Conservation (phyloP, 2,888 invertebrate genomes). For the Eremobia ochroleuca region DNA sequence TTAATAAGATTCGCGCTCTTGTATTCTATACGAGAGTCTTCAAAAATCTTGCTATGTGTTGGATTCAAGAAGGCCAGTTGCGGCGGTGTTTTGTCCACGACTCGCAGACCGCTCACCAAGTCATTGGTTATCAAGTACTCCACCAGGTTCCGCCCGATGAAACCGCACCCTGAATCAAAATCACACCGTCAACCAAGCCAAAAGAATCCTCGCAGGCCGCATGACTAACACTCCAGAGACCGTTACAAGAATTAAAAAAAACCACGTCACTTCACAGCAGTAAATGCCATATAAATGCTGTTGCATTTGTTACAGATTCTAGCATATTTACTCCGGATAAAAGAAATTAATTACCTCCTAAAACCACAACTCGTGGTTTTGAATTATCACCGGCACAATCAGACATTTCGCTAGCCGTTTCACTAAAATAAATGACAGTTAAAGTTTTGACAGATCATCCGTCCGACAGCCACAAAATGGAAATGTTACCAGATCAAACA, state of each 20-base stretch:
- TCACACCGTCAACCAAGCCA: constrained; percentile 72
- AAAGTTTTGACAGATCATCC: constrained; percentile 58
- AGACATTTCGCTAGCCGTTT: constrained; percentile 85
- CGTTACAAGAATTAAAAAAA: constrained; percentile 81
- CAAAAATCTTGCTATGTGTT: constrained; percentile 93
- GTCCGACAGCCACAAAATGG: constrained; percentile 34
- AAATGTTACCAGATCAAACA: constrained; percentile 53
- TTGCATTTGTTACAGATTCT: neutral
- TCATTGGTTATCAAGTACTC: constrained; percentile 95
- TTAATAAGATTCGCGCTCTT: constrained; percentile 98
- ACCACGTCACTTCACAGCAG: constrained; percentile 43
- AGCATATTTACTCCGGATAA: neutral
- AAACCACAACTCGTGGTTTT: constrained; percentile 87
- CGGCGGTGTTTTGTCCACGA: constrained; percentile 98
- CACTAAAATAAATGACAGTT: constrained; percentile 77
- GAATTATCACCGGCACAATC: constrained; percentile 87
- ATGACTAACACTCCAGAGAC: constrained; percentile 87
- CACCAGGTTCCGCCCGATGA: constrained; percentile 97
- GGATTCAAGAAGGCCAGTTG: constrained; percentile 97
- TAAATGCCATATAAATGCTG: neutral
- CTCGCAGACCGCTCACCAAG: constrained; percentile 93
- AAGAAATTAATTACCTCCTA: constrained; percentile 84
- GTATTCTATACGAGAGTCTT: constrained; percentile 95
- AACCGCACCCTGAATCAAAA: constrained; percentile 95
- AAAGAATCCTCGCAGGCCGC: constrained; percentile 71